Base-by-base conservation (phyloP, 2,797 vertebrate genomes). In the Pangasius krempfi region DNA sequence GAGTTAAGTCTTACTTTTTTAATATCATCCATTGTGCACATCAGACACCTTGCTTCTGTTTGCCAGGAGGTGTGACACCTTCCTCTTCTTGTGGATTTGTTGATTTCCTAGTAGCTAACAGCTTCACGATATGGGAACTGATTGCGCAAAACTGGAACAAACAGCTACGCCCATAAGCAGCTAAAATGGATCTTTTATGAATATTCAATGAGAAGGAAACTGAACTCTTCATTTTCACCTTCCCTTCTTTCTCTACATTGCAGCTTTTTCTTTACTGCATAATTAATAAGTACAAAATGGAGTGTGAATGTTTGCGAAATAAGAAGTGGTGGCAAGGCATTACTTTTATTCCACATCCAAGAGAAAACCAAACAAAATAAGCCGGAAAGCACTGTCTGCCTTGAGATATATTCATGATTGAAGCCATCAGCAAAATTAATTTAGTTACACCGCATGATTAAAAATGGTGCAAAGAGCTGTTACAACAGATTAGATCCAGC, bases 261-360 rank as follows among this genome's bases (percentile, higher is more conserved):
- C 95, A 96, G 96, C 95, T 95, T 95, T 96, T 97, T 97, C 96
- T 94, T 95, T 95, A 95, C 95, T 97, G 97, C 96, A 98, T 98
- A 97, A 97, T 97, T 97, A 97, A 97, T 94, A 96, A 94, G 95
- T 92, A 96, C 96, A 95, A 92, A 90, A 93, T 94, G 92, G 96
- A 91, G 96, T 96, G 96, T 95, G 95, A 96, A 96, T 96, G 95
- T 96, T 96, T 96, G 93, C 92, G 93, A 95, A 95, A 95, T 94
- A 94, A 95, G 93, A 94, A 95, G 95, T 89, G 88, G 91, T 93
- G 92, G 89, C 90, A 94, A 94, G 93, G 85, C 80, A 90, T 88
- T 88, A 91, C 90, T 88, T 89, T 91, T 66, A 86, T 89, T 90
- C 88, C 89, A 81, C 22, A 91, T 92, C 89, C 44, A 86, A 91